Evolutionary conservation across 2,888 invertebrate genomes (phyloP).

Genomic region (Eurois occulta): DNA sequence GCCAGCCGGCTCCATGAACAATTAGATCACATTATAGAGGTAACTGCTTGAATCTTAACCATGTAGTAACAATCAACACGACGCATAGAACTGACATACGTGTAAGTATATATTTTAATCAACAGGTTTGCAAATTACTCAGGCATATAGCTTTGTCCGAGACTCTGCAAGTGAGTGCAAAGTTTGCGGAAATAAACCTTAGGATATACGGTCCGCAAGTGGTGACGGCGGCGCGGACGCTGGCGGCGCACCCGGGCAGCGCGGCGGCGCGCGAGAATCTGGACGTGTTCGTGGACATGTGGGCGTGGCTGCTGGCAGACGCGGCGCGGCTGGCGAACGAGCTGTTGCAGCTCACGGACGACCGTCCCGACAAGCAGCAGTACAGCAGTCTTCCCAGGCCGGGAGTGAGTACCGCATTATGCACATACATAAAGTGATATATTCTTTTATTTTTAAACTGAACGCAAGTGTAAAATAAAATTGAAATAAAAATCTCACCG

Average conservation of each 20-base stretch:
- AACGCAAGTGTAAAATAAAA: not conserved
- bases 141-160: constrained; percentile 98
- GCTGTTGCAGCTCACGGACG: constrained; percentile 94
- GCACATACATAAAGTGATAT: not conserved
- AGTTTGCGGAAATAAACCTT: constrained; percentile 98
- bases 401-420: constrained; percentile 93
- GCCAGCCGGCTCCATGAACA: constrained; percentile 99
- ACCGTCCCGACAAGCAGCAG: constrained; percentile 87
- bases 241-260: constrained; percentile 97
- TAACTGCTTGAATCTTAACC: constrained; percentile 79
- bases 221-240: constrained; percentile 97
- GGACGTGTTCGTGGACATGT: constrained; percentile 98
- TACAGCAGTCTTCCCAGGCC: constrained; percentile 98
- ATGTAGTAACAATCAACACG: not conserved
- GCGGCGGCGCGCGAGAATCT: constrained; percentile 99
- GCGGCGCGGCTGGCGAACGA: constrained; percentile 97
- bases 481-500: not conserved
- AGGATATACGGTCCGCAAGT: constrained; percentile 98
- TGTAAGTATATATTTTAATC: constrained; percentile 39
- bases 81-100: constrained; percentile 3
- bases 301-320: constrained; percentile 98
- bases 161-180: constrained; percentile 98
- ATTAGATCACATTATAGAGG: constrained; percentile 99
- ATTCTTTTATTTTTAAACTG: not conserved
- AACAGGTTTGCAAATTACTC: constrained; percentile 97